phyloP scores from a whole-genome alignment of 2,113 vertebrate genomes.

The Anoura caudifer region DNA sequence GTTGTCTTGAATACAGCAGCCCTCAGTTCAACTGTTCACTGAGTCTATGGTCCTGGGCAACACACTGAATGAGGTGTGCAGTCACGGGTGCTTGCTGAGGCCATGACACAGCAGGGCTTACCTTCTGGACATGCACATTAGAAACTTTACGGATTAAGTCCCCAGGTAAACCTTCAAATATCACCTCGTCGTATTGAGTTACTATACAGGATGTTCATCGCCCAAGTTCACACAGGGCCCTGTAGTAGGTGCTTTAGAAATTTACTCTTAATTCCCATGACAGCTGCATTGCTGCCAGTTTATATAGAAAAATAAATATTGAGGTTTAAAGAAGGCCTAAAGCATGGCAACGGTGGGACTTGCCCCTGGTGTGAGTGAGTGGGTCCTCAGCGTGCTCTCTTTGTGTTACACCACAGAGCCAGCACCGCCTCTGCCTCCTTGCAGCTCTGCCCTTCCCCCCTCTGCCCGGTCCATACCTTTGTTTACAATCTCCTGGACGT shows the following conservation, averaged over 20 bases:
- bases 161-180: neutral
- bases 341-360: neutral
- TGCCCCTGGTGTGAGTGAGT: neutral
- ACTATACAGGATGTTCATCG: accelerated
- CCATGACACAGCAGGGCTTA: neutral
- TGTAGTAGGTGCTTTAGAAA: neutral
- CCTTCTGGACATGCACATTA: neutral
- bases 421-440: neutral
- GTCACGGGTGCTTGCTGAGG: neutral
- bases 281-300: neutral
- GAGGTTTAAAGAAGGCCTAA: neutral
- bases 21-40: neutral
- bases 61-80: neutral
- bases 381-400: neutral
- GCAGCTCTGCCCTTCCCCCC: neutral
- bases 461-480: neutral
- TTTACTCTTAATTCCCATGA: neutral
- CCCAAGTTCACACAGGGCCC: neutral
- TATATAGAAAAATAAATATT: neutral
- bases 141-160: neutral
- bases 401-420: neutral
- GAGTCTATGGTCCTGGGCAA: neutral
- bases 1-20: neutral
- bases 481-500: neutral
- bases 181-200: neutral